Evolutionary conservation across 2,888 invertebrate species (phyloP), one percentile per base, ranked within the genome.

Genomic region (Agonopterix arenella): DNA sequence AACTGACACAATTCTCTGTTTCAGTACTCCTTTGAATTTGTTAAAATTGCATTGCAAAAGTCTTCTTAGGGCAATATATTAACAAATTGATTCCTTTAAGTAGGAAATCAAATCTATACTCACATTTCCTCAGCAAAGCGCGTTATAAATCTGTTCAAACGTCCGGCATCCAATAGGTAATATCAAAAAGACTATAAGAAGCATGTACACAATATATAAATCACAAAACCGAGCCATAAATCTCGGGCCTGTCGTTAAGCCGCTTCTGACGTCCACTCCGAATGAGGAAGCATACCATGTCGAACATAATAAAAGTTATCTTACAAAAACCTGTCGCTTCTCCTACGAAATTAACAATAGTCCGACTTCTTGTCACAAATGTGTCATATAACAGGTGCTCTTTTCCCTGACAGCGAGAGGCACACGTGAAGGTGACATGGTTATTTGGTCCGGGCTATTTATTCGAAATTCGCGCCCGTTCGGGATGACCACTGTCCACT

Each of bases 401-500:
- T 73, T 72, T 74, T 60, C 67, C 58, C 56, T 73, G 76, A 80
- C 73, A 72, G 62, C 57, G 58, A 59, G 58, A 59, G 70, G 65
- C 69, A 62, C 80, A 78, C 74, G 70, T 80, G 80, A 73, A 70
- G 73, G 68, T 77, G 81, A 81, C 77, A 69, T 68, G 58, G 75
- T 79, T 84, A 81, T 85, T 84, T 76, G 74, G 69, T 68, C 65
- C 66, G 68, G 69, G 76, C 43, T 84, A 85, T 85, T 85, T 88
- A 85, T 88, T 83, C 80, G 80, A 76, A 80, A 76, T 76, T 81
- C 77, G 73, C 62, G 71, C 73, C 75, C 76, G 73, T 70, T 78
- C 73, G 72, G 73, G 70, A 82, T 79, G 84, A 84, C 84, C 88
- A 81, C 79, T 72, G 84, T 80, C 88, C 84, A 75, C 79, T 86